phyloP scores from a whole-genome alignment of 2,113 vertebrate genomes.

The Chitala chitala region DNA sequence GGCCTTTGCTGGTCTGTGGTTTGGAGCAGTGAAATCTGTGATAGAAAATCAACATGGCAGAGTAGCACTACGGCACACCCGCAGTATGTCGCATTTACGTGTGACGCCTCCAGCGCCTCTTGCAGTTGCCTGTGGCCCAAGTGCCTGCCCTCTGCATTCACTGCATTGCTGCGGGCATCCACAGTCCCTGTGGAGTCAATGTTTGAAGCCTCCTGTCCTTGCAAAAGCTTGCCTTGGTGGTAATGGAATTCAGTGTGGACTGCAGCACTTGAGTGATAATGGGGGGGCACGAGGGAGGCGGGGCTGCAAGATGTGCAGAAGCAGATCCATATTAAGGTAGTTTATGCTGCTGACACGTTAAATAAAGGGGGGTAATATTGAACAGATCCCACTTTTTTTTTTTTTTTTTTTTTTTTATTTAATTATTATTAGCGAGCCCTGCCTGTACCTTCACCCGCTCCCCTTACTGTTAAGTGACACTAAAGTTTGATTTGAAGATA shows the following conservation, averaged over 20 bases:
- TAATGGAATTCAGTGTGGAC: slow-evolving; percentile 35
- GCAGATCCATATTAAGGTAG: not conserved
- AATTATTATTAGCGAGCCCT: too few relatives aligned
- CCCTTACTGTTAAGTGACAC: not conserved
- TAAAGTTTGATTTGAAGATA: slow-evolving; percentile 24
- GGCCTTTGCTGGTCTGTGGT: not conserved
- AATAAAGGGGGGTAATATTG: too few relatives aligned
- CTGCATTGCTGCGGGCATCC: slow-evolving; percentile 25
- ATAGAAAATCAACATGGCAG: not conserved
- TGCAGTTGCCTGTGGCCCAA: not conserved
- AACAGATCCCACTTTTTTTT: too few relatives aligned
- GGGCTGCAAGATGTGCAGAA: not conserved
- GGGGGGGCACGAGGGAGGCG: slow-evolving; percentile 11
- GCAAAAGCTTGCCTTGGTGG: slow-evolving; percentile 45
- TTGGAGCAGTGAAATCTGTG: not conserved
- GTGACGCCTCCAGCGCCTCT: too few relatives aligned
- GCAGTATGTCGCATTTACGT: not conserved
- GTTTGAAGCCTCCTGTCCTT: slow-evolving; percentile 34
- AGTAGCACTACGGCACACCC: not conserved
- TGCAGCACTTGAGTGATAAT: slow-evolving; percentile 16
- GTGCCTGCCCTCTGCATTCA: slow-evolving; percentile 25
- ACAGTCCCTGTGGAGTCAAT: slow-evolving; percentile 28
- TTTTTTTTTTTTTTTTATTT: too few relatives aligned
- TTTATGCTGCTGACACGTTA: too few relatives aligned
- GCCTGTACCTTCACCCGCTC: not conserved